Conservation (phyloP, 1,140 invertebrate genomes). For the Leptinotarsa lineolata region DNA sequence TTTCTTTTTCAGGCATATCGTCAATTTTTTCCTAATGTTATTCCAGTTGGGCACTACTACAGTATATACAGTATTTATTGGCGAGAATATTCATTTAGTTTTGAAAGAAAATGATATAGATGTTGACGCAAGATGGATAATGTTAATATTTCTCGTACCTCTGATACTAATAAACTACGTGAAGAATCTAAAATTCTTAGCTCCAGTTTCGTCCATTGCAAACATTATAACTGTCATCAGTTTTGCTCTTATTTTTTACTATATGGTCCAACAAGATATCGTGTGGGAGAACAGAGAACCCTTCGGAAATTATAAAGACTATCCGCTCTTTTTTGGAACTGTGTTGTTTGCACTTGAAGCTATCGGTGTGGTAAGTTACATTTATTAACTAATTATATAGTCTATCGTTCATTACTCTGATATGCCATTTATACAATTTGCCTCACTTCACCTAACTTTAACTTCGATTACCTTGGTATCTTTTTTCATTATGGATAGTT, state of each 20-base stretch:
- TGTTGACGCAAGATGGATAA: constrained; percentile 63
- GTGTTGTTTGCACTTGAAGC: constrained; percentile 89
- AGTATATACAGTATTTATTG: constrained; percentile 86
- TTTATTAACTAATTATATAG: no score
- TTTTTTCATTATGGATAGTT: no score
- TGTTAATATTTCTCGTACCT: constrained; percentile 69
- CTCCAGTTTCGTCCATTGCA: constrained; percentile 76
- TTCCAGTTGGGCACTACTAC: constrained; percentile 89
- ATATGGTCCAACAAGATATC: constrained; percentile 63
- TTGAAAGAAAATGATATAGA: constrained; percentile 55
- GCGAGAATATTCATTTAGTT: constrained; percentile 71
- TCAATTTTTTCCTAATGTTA: constrained; percentile 74
- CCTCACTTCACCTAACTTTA: no score
- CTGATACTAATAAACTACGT: constrained; percentile 74
- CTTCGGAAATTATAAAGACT: constrained; percentile 59
- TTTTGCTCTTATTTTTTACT: constrained; percentile 70
- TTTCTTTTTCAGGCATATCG: constrained; percentile 57
- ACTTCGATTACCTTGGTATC: no score
- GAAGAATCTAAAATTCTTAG: constrained; percentile 73
- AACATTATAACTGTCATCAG: constrained; percentile 69
- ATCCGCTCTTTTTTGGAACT: constrained; percentile 78
- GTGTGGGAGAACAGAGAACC: constrained; percentile 58
- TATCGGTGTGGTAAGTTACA: constrained; percentile 60
- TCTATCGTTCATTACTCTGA: no score
- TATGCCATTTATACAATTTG: no score